Percentiles rank a stretch among this genome's conserved stretches.
Conservation (phyloP, 1,140 invertebrate species). For the Diprion similis region DNA sequence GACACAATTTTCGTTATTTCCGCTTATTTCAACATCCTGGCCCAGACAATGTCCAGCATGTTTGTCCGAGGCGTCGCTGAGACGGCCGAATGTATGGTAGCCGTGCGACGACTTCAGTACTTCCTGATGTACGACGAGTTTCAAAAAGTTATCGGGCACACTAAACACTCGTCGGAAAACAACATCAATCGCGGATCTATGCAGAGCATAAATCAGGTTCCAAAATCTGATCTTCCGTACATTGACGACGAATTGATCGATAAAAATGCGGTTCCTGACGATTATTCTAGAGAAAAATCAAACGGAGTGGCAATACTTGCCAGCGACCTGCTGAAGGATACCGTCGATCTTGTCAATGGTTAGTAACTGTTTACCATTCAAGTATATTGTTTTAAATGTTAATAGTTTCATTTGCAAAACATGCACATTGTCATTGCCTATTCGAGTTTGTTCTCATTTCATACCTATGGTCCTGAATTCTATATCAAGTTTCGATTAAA, state of each 20-base stretch:
- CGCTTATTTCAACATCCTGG: constrained; percentile 69
- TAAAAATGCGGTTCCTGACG: constrained; percentile 20
- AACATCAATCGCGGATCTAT: constrained; percentile 8
- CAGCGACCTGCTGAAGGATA: constrained; percentile 38
- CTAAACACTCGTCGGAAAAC: background rate
- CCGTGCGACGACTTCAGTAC: constrained; percentile 65
- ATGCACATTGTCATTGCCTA: too few relatives aligned
- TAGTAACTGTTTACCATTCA: background rate
- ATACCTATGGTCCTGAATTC: background rate
- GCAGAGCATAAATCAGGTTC: constrained; percentile 11
- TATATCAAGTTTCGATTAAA: background rate
- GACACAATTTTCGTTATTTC: constrained; percentile 71
- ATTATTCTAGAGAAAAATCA: constrained; percentile 23
- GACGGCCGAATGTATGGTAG: constrained; percentile 67
- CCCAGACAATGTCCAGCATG: constrained; percentile 73
- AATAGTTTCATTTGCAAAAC: too few relatives aligned
- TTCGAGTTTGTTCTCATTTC: too few relatives aligned
- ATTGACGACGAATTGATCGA: constrained; percentile 43
- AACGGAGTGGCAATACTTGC: constrained; percentile 36
- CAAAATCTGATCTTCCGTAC: constrained; percentile 41
- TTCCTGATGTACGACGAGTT: constrained; percentile 65
- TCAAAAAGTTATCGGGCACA: constrained; percentile 19
- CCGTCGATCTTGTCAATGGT: constrained; percentile 31
- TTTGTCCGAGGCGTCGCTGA: constrained; percentile 75
- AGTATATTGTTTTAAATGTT: too few relatives aligned